Evolutionary conservation across 1,140 invertebrate genomes (phyloP), one percentile per base, ranked within the genome.

Genomic region (Steinernema khuongi): DNA sequence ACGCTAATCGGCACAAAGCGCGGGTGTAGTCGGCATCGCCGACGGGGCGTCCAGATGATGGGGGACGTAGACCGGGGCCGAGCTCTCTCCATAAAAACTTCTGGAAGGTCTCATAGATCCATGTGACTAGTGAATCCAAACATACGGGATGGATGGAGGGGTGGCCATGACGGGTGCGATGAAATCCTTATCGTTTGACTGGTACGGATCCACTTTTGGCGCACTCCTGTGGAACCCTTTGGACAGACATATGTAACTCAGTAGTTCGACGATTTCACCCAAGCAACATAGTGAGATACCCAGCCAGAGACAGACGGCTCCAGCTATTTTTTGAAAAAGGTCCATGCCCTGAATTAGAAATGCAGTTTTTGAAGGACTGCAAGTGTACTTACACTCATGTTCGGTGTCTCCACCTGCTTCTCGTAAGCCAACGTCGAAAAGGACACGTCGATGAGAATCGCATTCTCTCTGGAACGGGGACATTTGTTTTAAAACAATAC

Each of bases 381-480:
- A 29, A 32, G 31, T n/a, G n/a, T n/a, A 11, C 68, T 69, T 22
- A 69, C 68, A 19, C 41, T 69, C 68, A 69, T 69, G 31, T 33
- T 50, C 30, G 68, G 68, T 4, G 31, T 50, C 30, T 69, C 68
- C 7, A 33, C 41, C 26, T 33, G 68, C 26, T 32, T 33, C 19
- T 69, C 68, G 26, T 33, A 69, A 50, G 31, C 68, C 68, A 69
- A 22, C 31, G 31, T 32, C 30, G 68, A 69, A 29, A 30, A 69
- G 11, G 31, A 31, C 4, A 69, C 68, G 11, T 69, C 11, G 19
- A 69, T 50, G 4, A 69, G 41, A 33, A 69, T 50, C 14, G 68
- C 68, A 28, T 69, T 69, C 31, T 69, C 68, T 11, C 68, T 69
- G n/a, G 41, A 69, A 69, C 26, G 14, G 26, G 36, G 31, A 67